Percentiles rank a stretch among this genome's conserved stretches.
phyloP scores from a whole-genome alignment of 2,797 vertebrate species.

The Halcyon leucocephala region DNA sequence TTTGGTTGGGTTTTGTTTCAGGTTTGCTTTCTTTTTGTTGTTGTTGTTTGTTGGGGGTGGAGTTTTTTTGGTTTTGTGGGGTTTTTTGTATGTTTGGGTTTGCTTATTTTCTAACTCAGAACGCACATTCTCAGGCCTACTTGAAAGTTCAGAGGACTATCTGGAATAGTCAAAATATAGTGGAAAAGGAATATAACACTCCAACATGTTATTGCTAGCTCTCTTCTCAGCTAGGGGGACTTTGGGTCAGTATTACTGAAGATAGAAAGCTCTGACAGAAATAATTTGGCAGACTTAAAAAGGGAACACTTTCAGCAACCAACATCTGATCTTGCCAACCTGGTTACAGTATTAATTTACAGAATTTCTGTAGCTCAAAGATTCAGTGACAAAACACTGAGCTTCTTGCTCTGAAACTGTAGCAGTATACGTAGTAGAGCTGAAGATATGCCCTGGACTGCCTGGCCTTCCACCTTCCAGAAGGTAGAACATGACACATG shows the following conservation, averaged over 20 bases:
- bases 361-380: not conserved
- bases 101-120: not conserved
- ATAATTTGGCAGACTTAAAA: not conserved
- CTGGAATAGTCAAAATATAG: not conserved
- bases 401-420: not conserved
- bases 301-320: not conserved
- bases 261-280: not conserved
- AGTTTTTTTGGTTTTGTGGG: too few species aligned
- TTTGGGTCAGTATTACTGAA: not conserved
- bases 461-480: not conserved
- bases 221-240: not conserved
- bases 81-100: too few species aligned
- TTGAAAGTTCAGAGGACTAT: not conserved
- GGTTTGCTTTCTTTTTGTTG: not conserved
- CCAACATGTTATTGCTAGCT: not conserved
- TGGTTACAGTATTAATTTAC: not conserved
- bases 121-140: not conserved
- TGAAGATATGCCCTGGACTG: not conserved
- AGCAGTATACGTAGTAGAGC: fast-evolving
- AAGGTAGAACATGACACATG: not conserved
- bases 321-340: not conserved
- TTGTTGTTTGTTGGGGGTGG: too few species aligned
- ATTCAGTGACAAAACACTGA: not conserved
- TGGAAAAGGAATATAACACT: not conserved
- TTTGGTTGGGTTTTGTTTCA: not conserved